Conservation (phyloP, 2,888 invertebrate genomes). For the Linyphia triangularis region DNA sequence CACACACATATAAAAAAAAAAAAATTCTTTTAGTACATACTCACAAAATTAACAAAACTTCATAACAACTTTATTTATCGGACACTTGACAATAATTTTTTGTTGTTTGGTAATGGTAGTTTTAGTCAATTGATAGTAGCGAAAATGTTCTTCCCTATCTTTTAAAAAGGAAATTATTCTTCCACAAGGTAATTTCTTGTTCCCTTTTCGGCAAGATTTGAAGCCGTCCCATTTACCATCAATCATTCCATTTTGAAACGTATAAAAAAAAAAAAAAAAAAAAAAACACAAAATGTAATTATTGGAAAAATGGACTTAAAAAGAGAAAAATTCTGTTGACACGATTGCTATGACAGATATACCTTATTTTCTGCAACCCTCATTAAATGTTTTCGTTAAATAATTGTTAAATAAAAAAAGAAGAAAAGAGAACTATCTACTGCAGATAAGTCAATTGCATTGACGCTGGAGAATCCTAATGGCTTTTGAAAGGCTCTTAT, state of each 20-base stretch:
- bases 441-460: not conserved
- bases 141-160: not conserved
- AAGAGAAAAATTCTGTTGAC: not conserved
- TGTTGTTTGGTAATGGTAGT: conserved; percentile 15
- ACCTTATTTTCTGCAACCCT: not conserved
- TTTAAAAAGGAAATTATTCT: conserved; percentile 18
- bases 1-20: too few species aligned
- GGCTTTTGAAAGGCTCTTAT: not conserved
- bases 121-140: not conserved
- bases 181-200: not conserved
- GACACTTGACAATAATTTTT: too few species aligned
- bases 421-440: too few species aligned
- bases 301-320: too few species aligned
- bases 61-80: too few species aligned
- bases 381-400: conserved; percentile 3
- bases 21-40: too few species aligned
- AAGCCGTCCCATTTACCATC: conserved; percentile 10
- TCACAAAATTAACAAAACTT: too few species aligned
- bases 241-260: not conserved
- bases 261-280: not conserved
- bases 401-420: too few species aligned
- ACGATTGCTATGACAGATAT: not conserved
- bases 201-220: not conserved
- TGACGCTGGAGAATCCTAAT: not conserved
- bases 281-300: too few species aligned